Conservation (phyloP, 2,888 invertebrate species). For the Sympetrum striolatum region DNA sequence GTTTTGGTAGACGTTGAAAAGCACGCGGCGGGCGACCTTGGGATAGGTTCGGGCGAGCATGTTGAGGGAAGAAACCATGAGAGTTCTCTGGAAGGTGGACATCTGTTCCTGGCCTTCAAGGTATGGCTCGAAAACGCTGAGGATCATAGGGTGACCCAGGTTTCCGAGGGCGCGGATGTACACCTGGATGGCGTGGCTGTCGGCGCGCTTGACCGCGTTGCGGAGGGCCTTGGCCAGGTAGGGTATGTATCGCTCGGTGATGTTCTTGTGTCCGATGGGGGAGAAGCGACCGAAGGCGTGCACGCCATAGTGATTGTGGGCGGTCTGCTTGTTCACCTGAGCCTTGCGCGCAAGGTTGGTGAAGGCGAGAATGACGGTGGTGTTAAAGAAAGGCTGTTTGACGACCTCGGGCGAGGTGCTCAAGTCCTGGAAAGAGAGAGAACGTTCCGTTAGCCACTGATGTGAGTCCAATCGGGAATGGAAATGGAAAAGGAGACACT, state of each 20-base stretch:
- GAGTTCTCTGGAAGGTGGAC: slow-evolving; percentile 68
- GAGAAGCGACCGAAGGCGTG: slow-evolving; percentile 70
- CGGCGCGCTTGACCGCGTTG: slow-evolving; percentile 63
- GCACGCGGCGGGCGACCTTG: slow-evolving; percentile 63
- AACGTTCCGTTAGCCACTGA: background rate
- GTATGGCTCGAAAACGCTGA: slow-evolving; percentile 70
- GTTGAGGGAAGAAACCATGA: slow-evolving; percentile 68
- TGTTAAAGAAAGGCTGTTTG: slow-evolving; percentile 63
- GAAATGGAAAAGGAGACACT: slow-evolving; percentile 51
- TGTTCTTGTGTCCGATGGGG: slow-evolving; percentile 49
- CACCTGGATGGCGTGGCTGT: slow-evolving; percentile 66
- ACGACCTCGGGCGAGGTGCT: slow-evolving; percentile 64
- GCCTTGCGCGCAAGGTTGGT: slow-evolving; percentile 68
- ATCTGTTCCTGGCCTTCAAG: slow-evolving; percentile 67
- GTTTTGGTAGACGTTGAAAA: slow-evolving; percentile 73
- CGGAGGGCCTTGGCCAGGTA: slow-evolving; percentile 65
- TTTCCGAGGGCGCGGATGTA: slow-evolving; percentile 72
- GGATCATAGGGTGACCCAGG: slow-evolving; percentile 68
- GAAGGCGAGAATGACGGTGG: slow-evolving; percentile 67
- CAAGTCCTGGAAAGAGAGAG: slow-evolving; percentile 58
- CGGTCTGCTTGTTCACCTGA: slow-evolving; percentile 66
- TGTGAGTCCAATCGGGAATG: too few relatives aligned
- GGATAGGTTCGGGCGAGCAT: slow-evolving; percentile 64
- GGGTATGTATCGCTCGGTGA: slow-evolving; percentile 67
- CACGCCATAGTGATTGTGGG: slow-evolving; percentile 69